A percentile compares a stretch with the other conserved stretches of the same genome.
phyloP scores from a whole-genome alignment of 2,888 invertebrate species.

The Oeneis ivallda region DNA sequence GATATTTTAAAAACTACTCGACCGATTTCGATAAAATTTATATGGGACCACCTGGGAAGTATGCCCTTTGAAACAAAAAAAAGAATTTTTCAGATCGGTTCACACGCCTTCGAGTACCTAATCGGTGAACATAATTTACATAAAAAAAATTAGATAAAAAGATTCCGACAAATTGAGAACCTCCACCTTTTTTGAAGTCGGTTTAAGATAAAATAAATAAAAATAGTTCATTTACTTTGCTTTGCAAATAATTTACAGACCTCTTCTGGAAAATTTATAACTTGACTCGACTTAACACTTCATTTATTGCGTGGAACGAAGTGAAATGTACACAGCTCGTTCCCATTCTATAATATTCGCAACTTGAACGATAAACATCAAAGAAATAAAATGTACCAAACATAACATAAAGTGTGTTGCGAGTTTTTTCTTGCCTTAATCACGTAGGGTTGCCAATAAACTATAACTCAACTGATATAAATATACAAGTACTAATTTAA shows the following conservation, averaged over 20 bases:
- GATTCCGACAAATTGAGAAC: too few relatives aligned
- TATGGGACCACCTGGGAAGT: too few relatives aligned
- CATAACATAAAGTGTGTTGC: slow-evolving; percentile 38
- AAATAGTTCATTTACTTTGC: not conserved
- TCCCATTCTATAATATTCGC: slow-evolving; percentile 18
- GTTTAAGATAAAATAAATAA: not conserved
- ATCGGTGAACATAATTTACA: too few relatives aligned
- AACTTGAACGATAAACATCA: slow-evolving; percentile 18
- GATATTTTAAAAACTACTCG: too few relatives aligned
- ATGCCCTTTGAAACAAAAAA: too few relatives aligned
- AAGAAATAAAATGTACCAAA: slow-evolving; percentile 32
- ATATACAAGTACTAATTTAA: too few relatives aligned
- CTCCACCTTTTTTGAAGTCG: too few relatives aligned
- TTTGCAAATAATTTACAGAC: not conserved
- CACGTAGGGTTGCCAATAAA: slow-evolving; percentile 28
- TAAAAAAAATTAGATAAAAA: too few relatives aligned
- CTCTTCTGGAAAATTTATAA: slow-evolving; percentile 14
- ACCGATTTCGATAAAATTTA: too few relatives aligned
- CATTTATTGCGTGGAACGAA: slow-evolving; percentile 2
- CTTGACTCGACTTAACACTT: slow-evolving; percentile 8
- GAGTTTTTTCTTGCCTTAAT: slow-evolving; percentile 32
- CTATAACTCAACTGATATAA: too few relatives aligned
- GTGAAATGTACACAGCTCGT: slow-evolving; percentile 29
- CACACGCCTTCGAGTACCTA: too few relatives aligned
- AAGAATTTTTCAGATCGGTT: too few relatives aligned